These are phyloP conservation scores for Penaeus chinensis DNA, from an alignment of 1,140 invertebrate genomes.

Conservation along the genomic window DNA sequence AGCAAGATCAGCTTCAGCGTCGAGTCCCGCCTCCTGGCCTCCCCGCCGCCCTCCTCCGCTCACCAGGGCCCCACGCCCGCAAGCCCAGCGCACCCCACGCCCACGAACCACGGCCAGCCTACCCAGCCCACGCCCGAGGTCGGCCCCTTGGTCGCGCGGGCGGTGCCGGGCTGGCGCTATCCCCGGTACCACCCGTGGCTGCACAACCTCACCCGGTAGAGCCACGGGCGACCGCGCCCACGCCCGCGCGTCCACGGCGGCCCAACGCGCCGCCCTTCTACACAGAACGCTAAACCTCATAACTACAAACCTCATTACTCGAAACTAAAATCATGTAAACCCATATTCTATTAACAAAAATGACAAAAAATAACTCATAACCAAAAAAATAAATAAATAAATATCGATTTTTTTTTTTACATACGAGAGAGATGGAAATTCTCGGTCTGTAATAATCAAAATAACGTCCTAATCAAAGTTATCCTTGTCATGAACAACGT, in stretches of 20 bases:
- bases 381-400: no score
- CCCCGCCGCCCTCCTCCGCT: constrained; percentile 48
- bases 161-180: constrained; percentile 53
- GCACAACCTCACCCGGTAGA: constrained; percentile 54
- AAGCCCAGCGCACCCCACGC: constrained; percentile 45
- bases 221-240: not conserved
- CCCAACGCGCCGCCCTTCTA: not conserved
- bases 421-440: no score
- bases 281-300: no score
- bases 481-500: no score
- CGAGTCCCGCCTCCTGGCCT: constrained; percentile 57
- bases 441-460: no score
- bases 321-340: no score
- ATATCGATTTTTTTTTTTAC: no score
- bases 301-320: no score
- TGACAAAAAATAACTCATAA: no score
- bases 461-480: no score
- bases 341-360: no score
- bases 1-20: constrained; percentile 63
- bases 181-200: constrained; percentile 56
- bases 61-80: constrained; percentile 21
- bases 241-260: not conserved
- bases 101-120: constrained; percentile 44
- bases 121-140: constrained; percentile 32
- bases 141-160: constrained; percentile 45